Base-by-base conservation (phyloP, 2,113 vertebrate species). In the Arizona elegans region DNA sequence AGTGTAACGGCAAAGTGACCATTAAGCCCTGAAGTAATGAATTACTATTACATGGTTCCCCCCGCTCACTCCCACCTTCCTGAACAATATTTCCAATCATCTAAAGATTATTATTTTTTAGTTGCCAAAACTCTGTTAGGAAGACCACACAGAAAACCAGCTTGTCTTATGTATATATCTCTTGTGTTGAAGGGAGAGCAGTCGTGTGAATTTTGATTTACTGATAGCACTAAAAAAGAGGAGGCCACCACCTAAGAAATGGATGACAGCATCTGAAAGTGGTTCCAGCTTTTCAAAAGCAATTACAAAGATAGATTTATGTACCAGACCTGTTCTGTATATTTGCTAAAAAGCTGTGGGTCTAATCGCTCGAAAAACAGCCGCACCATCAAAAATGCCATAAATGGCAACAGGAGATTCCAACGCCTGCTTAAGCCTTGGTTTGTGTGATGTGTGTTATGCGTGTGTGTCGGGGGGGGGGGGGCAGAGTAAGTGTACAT, bases 261-360 rank as follows among this genome's bases (percentile, higher is more conserved):
- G 91, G 93, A 93, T 95, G 96, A 96, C 93, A 95, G 93, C 90
- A 85, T 92, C 90, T 95, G 92, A 97, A 96, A 95, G 93, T 88
- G 93, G 94, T 94, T 94, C 92, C 93, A 95, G 95, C 94, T 94
- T 97, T 97, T 97, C 97, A 95, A 96, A 97, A 97, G 95, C 96
- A 97, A 95, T 97, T 96, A 95, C 89, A 21, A 56, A 90, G 91
- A 93, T 95, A 96, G 95, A 97, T 97, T 96, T 96, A 96, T 94
- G 94, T 93, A 94, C 0, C 0, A 96, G 96, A 95, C 93, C 96
- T 97, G 96, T 95, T 97, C 92, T 96, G 91, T 94, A 94, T 95
- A 96, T 97, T 97, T 96, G 96, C 93, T 96, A 95, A 96, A 90
- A 93, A 96, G 95, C 96, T 96, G 96, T 96, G 94, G 92, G 93